Base-by-base conservation (phyloP, 2,113 vertebrate species). In the Cinclus cinclus region DNA sequence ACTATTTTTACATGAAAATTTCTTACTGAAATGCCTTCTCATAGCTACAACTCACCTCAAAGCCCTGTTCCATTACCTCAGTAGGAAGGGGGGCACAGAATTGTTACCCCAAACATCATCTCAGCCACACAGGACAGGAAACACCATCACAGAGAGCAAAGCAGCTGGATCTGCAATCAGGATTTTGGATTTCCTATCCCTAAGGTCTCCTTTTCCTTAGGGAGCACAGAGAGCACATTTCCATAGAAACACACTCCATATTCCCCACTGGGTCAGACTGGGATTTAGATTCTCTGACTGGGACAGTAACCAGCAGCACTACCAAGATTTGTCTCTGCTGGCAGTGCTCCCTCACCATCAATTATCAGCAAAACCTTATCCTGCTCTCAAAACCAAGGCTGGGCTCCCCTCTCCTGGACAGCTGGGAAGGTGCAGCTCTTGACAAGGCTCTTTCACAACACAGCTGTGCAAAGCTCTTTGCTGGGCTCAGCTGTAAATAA, bases 361-460 rank as follows among this genome's bases (percentile, higher is more conserved):
- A 0, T 11, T 19, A 59, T 7, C 64, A 78, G 68, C 6, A 82
- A 42, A 92, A 83, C 1, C 0, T 37, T 11, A 22, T 15, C 31
- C 85, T 87, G 64, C 21, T 68, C 92, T 94, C 76, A 94, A 96
- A 95, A 87, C 0, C 56, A 25, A 94, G 76, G 56, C 73, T 95
- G 94, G 92, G 80, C 93, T 96, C 93, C 95, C 96, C 94, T 95
- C 95, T 97, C 76, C 94, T 96, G 96, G 95, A 90, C 83, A 11
- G 88, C 89, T 9, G 65, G 27, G 76, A 95, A 90, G 95, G 58
- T 94, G 96, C 95, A 96, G 88, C 92, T 90, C 71, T 46, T 44
- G 6, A 13, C 46, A 30, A 71, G 27, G 67, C 71, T 83, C 39
- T 50, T 60, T 6, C 58, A 21, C 6, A 1, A 25, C 39, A 19